Conservation (phyloP, 64 coral and sea anemone genomes). For the Pocillopora verrucosa region DNA sequence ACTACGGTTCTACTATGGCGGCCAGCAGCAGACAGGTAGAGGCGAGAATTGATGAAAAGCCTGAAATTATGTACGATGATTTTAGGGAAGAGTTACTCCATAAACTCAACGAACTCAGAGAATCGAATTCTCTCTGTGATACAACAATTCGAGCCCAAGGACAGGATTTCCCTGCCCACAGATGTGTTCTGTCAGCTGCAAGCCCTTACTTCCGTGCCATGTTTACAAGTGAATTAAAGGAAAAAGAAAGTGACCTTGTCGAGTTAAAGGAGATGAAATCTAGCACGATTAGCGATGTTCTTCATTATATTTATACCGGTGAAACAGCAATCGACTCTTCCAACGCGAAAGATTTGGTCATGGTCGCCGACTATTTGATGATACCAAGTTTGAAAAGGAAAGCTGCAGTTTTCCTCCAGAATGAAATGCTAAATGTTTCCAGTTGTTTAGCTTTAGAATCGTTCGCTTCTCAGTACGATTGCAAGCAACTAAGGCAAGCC, state of each 20-base stretch:
- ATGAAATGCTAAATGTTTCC: not conserved
- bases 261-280: conserved; percentile 33
- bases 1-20: too few species aligned
- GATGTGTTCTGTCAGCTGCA: conserved; percentile 19
- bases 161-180: conserved; percentile 33
- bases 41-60: not conserved
- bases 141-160: conserved; percentile 21
- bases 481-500: not conserved
- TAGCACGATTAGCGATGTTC: not conserved
- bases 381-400: conserved; percentile 67
- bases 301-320: conserved; percentile 62
- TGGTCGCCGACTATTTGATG: conserved; percentile 47
- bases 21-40: too few species aligned
- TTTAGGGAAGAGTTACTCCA: conserved; percentile 4
- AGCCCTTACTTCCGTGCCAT: conserved; percentile 53
- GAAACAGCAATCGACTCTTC: not conserved
- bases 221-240: conserved; percentile 56
- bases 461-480: conserved; percentile 49
- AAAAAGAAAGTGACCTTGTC: conserved; percentile 21
- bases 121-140: conserved; percentile 49
- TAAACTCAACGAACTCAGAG: conserved; percentile 36
- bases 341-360: conserved; percentile 41
- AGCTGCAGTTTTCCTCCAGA: conserved; percentile 6
- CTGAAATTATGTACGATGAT: not conserved
- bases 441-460: conserved; percentile 37